phyloP scores from a whole-genome alignment of 2,888 invertebrate species.

The Hirtodrosophila cameraria region DNA sequence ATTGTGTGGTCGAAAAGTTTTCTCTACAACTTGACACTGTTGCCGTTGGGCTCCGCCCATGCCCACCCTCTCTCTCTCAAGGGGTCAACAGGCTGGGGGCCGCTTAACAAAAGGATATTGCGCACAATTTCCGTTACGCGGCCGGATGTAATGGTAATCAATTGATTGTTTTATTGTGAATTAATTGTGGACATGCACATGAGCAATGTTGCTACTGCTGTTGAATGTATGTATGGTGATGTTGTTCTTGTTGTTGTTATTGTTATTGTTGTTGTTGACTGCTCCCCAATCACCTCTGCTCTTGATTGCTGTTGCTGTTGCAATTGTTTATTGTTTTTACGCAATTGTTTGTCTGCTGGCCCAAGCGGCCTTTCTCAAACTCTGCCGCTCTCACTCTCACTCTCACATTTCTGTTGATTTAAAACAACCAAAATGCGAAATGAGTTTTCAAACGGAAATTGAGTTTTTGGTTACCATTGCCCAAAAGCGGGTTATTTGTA shows the following conservation, averaged over 20 bases:
- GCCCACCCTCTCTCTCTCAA: too few species aligned
- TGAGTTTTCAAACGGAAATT: conserved; percentile 76
- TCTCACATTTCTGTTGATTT: conserved; percentile 71
- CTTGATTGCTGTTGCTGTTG: conserved; percentile 16
- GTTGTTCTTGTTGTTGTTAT: neutral
- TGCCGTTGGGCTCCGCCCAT: too few species aligned
- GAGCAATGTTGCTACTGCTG: conserved; percentile 43
- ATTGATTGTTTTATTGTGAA: conserved; percentile 82
- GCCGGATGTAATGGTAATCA: conserved; percentile 78
- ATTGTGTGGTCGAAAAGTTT: conserved; percentile 31
- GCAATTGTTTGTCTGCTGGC: conserved; percentile 73
- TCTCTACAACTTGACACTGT: conserved; percentile 37
- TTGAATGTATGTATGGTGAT: neutral
- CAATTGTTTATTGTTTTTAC: conserved; percentile 75
- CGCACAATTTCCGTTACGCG: conserved; percentile 76
- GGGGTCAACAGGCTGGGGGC: neutral
- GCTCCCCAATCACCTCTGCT: neutral
- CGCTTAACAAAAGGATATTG: conserved; percentile 72
- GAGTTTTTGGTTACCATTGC: conserved; percentile 71
- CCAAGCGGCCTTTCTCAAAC: conserved; percentile 41
- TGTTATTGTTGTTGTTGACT: neutral
- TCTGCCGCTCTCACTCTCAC: neutral
- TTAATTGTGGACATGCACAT: conserved; percentile 80
- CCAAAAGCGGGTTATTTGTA: conserved; percentile 51
- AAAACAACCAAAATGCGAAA: conserved; percentile 76